Conservation (phyloP, 2,888 invertebrate species). For the Cheilosia urbana region DNA sequence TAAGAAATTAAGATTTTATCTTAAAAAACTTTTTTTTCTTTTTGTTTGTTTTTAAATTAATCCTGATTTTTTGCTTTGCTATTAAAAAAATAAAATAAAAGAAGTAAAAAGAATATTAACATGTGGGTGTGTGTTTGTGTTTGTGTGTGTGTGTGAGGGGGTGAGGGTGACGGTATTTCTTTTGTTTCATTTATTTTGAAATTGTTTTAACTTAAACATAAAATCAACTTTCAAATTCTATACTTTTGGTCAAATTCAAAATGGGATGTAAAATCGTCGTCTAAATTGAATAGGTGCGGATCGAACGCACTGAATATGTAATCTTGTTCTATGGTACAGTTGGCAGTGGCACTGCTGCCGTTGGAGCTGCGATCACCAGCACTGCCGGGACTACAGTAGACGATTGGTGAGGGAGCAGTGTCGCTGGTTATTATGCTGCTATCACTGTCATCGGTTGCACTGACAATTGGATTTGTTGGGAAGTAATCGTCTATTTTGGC, state of each 20-base stretch:
- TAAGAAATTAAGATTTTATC: constrained; percentile 48
- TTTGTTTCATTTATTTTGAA: constrained; percentile 10
- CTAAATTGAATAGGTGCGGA: constrained; percentile 5
- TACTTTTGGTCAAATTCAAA: constrained; percentile 61
- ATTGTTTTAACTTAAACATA: constrained; percentile 57
- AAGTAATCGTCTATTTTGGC: constrained; percentile 78
- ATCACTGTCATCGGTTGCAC: constrained; percentile 79
- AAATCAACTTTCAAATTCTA: constrained; percentile 70
- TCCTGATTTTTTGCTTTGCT: constrained; percentile 39
- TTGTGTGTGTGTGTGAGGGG: background rate
- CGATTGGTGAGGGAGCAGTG: constrained; percentile 46
- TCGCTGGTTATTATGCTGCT: constrained; percentile 79
- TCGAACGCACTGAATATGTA: constrained; percentile 23
- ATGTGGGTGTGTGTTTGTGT: background rate
- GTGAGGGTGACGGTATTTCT: background rate
- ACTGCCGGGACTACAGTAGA: constrained; percentile 54
- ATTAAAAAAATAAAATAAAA: constrained; percentile 25
- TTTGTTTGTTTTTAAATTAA: constrained; percentile 36
- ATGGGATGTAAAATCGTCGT: constrained; percentile 44
- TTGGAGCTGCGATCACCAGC: constrained; percentile 58
- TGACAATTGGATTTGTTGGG: constrained; percentile 79
- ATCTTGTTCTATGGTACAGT: constrained; percentile 14
- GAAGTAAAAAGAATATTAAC: constrained; percentile 36
- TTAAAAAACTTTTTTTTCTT: constrained; percentile 1
- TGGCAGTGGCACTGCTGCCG: constrained; percentile 40